Evolutionary conservation across 2,888 invertebrate species (phyloP).

Genomic region (Leptarthrus brevirostris): DNA sequence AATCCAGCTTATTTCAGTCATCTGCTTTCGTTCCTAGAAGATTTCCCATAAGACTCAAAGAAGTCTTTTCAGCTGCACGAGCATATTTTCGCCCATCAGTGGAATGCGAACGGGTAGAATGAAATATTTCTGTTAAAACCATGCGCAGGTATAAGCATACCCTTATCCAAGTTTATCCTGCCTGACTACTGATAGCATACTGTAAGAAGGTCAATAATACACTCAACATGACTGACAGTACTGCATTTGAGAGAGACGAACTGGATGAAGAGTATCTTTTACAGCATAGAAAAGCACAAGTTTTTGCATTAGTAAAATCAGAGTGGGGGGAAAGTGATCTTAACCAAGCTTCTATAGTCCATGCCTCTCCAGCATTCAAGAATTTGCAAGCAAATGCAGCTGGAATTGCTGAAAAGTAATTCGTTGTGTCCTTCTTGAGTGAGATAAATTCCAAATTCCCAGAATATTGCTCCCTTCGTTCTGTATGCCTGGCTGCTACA

Average conservation of each 20-base stretch:
- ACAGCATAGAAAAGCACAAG: not conserved
- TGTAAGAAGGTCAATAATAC: not conserved
- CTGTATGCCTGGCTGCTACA: slow-evolving; percentile 21
- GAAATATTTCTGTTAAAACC: not conserved
- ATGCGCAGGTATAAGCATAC: not conserved
- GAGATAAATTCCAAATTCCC: slow-evolving; percentile 27
- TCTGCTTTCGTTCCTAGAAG: slow-evolving; percentile 46
- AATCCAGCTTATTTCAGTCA: slow-evolving; percentile 31
- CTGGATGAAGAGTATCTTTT: too few relatives aligned
- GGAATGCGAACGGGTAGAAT: not conserved
- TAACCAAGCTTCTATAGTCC: not conserved
- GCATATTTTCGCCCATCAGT: not conserved
- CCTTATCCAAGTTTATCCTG: not conserved
- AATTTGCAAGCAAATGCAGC: slow-evolving; percentile 18
- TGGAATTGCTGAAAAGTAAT: slow-evolving; percentile 39
- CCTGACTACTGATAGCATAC: not conserved
- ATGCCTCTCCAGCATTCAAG: not conserved
- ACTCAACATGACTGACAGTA: not conserved
- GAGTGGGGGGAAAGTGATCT: not conserved
- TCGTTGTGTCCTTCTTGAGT: slow-evolving; percentile 33
- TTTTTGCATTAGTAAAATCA: not conserved
- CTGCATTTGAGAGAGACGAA: too few relatives aligned
- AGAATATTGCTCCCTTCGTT: slow-evolving; percentile 11
- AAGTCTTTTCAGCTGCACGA: slow-evolving; percentile 6
- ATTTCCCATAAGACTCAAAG: slow-evolving; percentile 48